A percentile compares a stretch with the other conserved stretches of the same genome.
Evolutionary conservation across 2,113 vertebrate genomes (phyloP).

Genomic region (Callaeas wilsoni): DNA sequence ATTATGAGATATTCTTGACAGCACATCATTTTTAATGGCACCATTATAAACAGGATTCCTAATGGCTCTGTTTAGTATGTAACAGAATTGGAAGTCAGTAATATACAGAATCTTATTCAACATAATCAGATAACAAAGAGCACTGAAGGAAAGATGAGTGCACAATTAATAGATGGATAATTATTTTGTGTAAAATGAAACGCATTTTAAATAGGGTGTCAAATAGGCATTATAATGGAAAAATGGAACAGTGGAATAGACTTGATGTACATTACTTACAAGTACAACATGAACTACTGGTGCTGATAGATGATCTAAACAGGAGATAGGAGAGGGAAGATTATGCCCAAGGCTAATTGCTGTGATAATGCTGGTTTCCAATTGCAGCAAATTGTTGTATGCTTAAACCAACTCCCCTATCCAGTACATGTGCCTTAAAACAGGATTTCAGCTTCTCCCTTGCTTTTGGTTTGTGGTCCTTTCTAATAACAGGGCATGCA

Average conservation of each 20-base stretch:
- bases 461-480: not conserved
- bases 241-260: conserved; percentile 36
- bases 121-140: conserved; percentile 24
- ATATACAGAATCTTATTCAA: not conserved
- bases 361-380: conserved; percentile 55
- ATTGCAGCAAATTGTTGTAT: conserved; percentile 41
- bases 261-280: conserved; percentile 32
- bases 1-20: conserved; percentile 67
- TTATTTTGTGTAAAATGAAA: conserved; percentile 28
- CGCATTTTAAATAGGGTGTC: not conserved
- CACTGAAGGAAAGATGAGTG: not conserved
- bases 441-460: not conserved
- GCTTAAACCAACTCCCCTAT: not conserved
- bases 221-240: conserved; percentile 22
- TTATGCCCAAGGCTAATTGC: conserved; percentile 53
- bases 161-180: conserved; percentile 59
- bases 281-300: conserved; percentile 12
- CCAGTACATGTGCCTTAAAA: not conserved
- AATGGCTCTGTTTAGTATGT: conserved; percentile 53
- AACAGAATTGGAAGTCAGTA: conserved; percentile 25
- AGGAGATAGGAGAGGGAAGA: conserved; percentile 51
- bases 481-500: not conserved
- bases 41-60: conserved; percentile 63
- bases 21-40: conserved; percentile 71
- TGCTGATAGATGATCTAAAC: conserved; percentile 61